Evolutionary conservation across 2,888 invertebrate species (phyloP), one percentile per base, ranked within the genome.

Genomic region (Cephus runcator): DNA sequence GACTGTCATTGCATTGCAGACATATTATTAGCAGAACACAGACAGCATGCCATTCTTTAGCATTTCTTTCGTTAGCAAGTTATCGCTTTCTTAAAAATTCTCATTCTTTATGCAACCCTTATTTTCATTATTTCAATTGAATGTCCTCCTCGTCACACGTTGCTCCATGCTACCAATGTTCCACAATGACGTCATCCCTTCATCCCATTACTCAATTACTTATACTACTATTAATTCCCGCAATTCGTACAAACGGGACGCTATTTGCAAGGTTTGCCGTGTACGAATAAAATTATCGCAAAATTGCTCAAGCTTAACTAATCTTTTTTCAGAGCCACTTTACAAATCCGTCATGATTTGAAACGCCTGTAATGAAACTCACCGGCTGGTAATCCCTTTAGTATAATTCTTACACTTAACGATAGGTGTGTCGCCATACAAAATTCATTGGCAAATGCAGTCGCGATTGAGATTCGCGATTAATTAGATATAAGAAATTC

Each of bases 281-380:
- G 40, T 56, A 56, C 40, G 40, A 56, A 56, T 56, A 23, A 56
- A 56, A 56, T 23, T 15, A 56, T 56, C 6, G 6, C 2, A 15
- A 56, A 75, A 69, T 34, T 75, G 71, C 77, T 77, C 34, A 75
- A 77, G 69, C 77, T 75, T 75, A 23, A 77, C 77, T 76, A 76
- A 78, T 78, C 76, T 78, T 78, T 78, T 78, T 78, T 73, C 78
- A 78, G 78, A 77, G 15, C 12, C 71, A 83, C 82, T 84, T 74
- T 88, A 87, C 83, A 86, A 87, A 88, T 90, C 81, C 90, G 87
- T 85, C 90, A 90, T 85, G 85, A 90, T 88, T 89, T 90, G 87
- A 90, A 90, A 88, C 87, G 87, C 80, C 87, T 88, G 87, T 90
- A 90, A 83, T 83, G 85, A 84, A 85, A 85, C 86, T 86, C 84